These are phyloP conservation scores for Andrena haemorrhoa DNA, from an alignment of 2,888 invertebrate species.

Conservation along the genomic window DNA sequence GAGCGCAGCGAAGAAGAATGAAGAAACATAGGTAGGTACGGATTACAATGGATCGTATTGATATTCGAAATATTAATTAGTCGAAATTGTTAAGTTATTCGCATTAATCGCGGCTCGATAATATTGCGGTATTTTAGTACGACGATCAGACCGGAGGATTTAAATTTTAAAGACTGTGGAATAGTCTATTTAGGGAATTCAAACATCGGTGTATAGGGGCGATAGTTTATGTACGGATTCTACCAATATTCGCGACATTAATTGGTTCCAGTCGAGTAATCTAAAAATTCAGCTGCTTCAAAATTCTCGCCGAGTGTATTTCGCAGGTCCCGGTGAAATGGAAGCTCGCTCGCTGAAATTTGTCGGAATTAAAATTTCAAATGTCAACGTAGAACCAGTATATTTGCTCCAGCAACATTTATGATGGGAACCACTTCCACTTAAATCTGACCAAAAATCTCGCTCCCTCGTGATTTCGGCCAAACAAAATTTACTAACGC, in stretches of 20 bases:
- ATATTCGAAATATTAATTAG: too few relatives aligned
- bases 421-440: not conserved
- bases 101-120: too few relatives aligned
- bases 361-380: constrained; percentile 28
- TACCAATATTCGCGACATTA: not conserved
- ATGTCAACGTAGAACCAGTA: constrained; percentile 10
- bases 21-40: too few relatives aligned
- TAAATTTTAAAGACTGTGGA: not conserved
- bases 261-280: not conserved
- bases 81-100: too few relatives aligned
- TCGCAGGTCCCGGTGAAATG: not conserved
- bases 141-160: not conserved
- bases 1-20: too few relatives aligned
- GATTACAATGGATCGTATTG: too few relatives aligned
- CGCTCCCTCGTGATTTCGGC: not conserved
- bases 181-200: not conserved
- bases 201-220: not conserved
- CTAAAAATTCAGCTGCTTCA: constrained; percentile 8
- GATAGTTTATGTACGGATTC: not conserved
- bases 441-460: not conserved
- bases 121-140: not conserved
- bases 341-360: constrained; percentile 10
- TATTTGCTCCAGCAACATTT: constrained; percentile 5
- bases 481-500: not conserved
- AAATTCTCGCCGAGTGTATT: not conserved